Percentiles rank a stretch among this genome's conserved stretches.
Conservation (phyloP, 2,888 invertebrate genomes). For the Andrena fulva region DNA sequence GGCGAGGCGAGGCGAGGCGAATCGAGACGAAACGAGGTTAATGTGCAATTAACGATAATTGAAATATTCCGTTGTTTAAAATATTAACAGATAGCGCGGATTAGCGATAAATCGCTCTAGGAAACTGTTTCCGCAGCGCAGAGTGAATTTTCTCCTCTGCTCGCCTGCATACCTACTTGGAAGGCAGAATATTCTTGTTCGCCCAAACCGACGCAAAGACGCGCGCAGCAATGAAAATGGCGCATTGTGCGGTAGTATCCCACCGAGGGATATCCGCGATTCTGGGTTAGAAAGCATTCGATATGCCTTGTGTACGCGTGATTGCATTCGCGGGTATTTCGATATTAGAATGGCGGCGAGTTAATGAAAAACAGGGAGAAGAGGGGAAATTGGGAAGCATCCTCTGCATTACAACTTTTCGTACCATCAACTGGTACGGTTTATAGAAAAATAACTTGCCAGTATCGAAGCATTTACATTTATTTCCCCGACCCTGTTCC, state of each 20-base stretch:
- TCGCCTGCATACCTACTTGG: neutral
- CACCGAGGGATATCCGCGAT: constrained; percentile 59
- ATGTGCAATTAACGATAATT: constrained; percentile 27
- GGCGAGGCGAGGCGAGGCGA: neutral
- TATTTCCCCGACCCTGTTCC: too few relatives aligned
- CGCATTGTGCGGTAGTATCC: constrained; percentile 61
- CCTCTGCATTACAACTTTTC: neutral
- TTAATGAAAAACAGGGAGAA: constrained; percentile 44
- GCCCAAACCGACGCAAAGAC: constrained; percentile 12
- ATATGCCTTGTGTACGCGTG: constrained; percentile 57
- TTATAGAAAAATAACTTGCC: too few relatives aligned
- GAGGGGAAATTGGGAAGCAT: neutral
- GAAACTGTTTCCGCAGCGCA: constrained; percentile 3
- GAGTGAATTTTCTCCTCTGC: neutral
- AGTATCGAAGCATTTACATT: too few relatives aligned
- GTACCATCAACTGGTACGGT: too few relatives aligned
- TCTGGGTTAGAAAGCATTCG: constrained; percentile 63
- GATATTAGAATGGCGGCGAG: constrained; percentile 60
- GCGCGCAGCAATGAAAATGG: constrained; percentile 26
- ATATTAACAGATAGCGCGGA: neutral
- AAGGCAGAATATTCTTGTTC: neutral
- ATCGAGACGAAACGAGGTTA: constrained; percentile 23
- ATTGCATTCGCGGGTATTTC: constrained; percentile 59
- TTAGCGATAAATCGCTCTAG: constrained; percentile 26
- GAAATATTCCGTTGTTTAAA: constrained; percentile 17